These are phyloP conservation scores for Abramis brama DNA, from an alignment of 2,113 vertebrate genomes.

Conservation along the genomic window DNA sequence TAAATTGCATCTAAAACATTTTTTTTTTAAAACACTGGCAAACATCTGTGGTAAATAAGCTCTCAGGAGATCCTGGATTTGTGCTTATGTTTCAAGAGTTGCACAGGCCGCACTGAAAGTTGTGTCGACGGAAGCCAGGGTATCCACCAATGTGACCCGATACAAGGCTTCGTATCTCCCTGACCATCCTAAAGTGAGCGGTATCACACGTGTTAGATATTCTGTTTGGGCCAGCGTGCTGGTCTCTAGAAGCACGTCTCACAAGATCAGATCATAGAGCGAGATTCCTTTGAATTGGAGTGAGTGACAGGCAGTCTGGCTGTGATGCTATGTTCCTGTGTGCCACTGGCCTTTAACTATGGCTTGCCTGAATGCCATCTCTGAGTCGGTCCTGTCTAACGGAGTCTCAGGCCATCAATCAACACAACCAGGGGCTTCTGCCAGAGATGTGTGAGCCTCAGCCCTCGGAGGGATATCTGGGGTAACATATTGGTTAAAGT, in stretches of 20 bases:
- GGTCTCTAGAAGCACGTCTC: constrained; percentile 35
- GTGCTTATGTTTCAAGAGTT: constrained; percentile 10
- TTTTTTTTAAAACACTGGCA: neutral
- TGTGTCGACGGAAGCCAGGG: neutral
- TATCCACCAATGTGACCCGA: neutral
- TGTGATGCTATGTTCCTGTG: constrained; percentile 61
- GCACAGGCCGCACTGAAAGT: constrained; percentile 25
- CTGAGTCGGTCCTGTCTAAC: constrained; percentile 71
- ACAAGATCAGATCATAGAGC: constrained; percentile 52
- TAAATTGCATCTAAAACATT: constrained; percentile 23
- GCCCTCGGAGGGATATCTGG: constrained; percentile 54
- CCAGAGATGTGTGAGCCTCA: constrained; percentile 35
- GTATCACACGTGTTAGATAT: constrained; percentile 17
- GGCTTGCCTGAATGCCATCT: constrained; percentile 72
- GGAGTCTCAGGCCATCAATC: constrained; percentile 73
- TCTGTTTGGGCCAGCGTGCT: neutral
- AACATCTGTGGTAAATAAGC: neutral
- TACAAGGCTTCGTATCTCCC: neutral
- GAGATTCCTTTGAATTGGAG: constrained; percentile 56
- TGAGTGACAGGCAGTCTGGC: constrained; percentile 67
- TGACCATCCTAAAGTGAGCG: constrained; percentile 4
- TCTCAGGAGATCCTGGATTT: neutral
- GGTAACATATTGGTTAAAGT: neutral
- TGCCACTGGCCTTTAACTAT: constrained; percentile 68
- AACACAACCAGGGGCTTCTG: constrained; percentile 57